These are phyloP conservation scores for Bombus turneri DNA, from an alignment of 1,140 invertebrate species.

Conservation along the genomic window DNA sequence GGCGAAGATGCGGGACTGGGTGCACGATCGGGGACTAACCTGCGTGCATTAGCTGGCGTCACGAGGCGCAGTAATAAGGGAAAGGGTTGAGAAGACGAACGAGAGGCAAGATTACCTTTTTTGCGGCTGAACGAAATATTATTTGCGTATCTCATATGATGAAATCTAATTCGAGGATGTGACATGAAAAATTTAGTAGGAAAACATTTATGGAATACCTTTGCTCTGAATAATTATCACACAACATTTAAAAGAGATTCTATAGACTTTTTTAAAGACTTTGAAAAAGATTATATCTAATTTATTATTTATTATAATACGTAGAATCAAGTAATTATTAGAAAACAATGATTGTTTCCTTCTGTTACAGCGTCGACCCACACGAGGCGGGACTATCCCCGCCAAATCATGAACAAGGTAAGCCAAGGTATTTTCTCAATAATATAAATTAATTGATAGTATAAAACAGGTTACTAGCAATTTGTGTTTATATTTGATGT, in stretches of 20 bases:
- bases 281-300: background rate
- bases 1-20: conserved; percentile 50
- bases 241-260: background rate
- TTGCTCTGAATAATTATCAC: background rate
- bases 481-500: background rate
- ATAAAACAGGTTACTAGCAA: background rate
- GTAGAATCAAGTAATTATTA: background rate
- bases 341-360: conserved; percentile 24
- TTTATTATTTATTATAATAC: background rate
- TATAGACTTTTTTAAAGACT: background rate
- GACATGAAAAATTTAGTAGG: background rate
- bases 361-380: conserved; percentile 78
- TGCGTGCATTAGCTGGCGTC: conserved; percentile 61
- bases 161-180: background rate
- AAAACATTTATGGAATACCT: background rate
- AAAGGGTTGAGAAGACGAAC: conserved; percentile 70
- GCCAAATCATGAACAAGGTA: conserved; percentile 83
- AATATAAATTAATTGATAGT: background rate
- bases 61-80: conserved; percentile 63
- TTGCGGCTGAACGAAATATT: background rate
- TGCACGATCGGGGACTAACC: conserved; percentile 69
- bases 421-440: conserved; percentile 17
- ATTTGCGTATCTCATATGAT: background rate
- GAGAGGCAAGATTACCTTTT: conserved; percentile 5
- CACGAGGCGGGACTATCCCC: conserved; percentile 79